Conservation (phyloP, 2,888 invertebrate genomes). For the Macaria liturata region DNA sequence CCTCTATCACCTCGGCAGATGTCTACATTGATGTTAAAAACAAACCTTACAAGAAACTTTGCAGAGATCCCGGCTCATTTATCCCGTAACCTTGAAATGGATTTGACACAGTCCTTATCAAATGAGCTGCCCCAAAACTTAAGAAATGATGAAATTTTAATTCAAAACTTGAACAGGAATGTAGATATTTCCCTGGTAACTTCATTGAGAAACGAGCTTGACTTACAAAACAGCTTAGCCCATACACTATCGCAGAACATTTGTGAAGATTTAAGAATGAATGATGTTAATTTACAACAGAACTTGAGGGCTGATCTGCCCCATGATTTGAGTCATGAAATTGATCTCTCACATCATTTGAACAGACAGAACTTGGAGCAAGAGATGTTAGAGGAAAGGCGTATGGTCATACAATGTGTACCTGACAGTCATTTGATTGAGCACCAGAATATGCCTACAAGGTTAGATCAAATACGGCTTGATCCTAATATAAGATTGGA, state of each 20-base stretch:
- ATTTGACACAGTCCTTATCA: conserved; percentile 53
- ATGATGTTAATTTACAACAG: conserved; percentile 46
- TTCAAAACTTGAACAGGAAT: conserved; percentile 54
- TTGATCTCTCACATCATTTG: conserved; percentile 59
- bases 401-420: conserved; percentile 38
- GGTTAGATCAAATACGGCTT: conserved; percentile 21
- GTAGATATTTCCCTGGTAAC: conserved; percentile 45
- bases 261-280: conserved; percentile 53
- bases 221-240: conserved; percentile 49
- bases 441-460: conserved; percentile 22
- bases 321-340: conserved; percentile 56
- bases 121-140: conserved; percentile 30
- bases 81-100: conserved; percentile 53
- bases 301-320: conserved; percentile 48
- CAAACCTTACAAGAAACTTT: conserved; percentile 59
- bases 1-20: conserved; percentile 72
- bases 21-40: conserved; percentile 72
- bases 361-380: conserved; percentile 54
- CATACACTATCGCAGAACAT: conserved; percentile 54
- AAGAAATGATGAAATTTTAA: conserved; percentile 43
- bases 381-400: conserved; percentile 44
- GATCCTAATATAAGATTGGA: conserved; percentile 24
- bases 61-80: conserved; percentile 68
- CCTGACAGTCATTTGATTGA: conserved; percentile 26
- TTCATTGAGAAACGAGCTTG: conserved; percentile 41